Evolutionary conservation across 1,140 invertebrate genomes (phyloP), one percentile per base, ranked within the genome.

Genomic region (Periplaneta americana): DNA sequence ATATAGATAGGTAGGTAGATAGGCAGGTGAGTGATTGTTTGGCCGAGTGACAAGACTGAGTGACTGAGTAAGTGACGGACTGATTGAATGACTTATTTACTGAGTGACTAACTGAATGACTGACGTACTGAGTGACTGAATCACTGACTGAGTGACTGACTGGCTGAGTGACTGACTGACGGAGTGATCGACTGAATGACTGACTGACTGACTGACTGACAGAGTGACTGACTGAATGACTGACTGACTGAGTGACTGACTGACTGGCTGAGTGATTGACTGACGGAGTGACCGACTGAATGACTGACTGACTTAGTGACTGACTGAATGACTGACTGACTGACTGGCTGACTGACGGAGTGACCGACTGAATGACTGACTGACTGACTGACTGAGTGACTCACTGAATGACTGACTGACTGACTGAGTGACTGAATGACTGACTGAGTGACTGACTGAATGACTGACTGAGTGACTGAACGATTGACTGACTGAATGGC

Each of bases 191-290:
- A n/a, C n/a, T n/a, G n/a, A 79, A 28, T 79, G 18, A 79, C 78
- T 79, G 78, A 79, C 34, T 18, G 18, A 79, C 78, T 79, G 78
- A 79, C 78, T 79, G 78, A 79, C 78, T 79, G 78, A 79, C 13
- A 10, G 18, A 79, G 28, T 79, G 78, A 79, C 78, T 80, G 79
- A 80, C 79, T 80, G 79, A 80, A 75, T 74, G 34, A 80, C 79
- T 80, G 79, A 80, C 79, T 80, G 79, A 80, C 79, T 80, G 79
- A 80, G 13, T 80, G 79, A 80, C 22, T 31, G 28, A n/a, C n/a
- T n/a, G n/a, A n/a, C n/a, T n/a, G n/a, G n/a, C n/a, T n/a, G n/a
- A n/a, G n/a, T n/a, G n/a, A n/a, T n/a, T n/a, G n/a, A n/a, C n/a
- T n/a, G n/a, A n/a, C n/a, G n/a, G n/a, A n/a, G n/a, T n/a, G n/a